Percentiles rank a stretch among this genome's conserved stretches.
These are phyloP conservation scores for Schrankia costaestrigalis DNA, from an alignment of 2,888 invertebrate species.

Conservation along the genomic window DNA sequence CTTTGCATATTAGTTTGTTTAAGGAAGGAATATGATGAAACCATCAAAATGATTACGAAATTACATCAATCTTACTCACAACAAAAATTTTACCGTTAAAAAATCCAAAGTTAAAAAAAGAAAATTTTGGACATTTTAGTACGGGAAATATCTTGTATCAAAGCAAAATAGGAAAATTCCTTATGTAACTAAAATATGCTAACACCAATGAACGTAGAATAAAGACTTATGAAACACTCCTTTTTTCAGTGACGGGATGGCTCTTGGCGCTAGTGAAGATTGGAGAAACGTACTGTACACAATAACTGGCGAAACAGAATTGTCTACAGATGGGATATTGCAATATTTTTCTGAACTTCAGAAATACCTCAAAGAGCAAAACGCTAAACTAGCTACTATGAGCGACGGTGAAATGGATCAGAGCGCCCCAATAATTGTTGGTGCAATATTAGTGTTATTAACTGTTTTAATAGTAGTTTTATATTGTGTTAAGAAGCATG, in stretches of 20 bases:
- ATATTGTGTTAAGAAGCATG: slow-evolving; percentile 66
- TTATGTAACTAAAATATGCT: no score
- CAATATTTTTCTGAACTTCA: slow-evolving; percentile 60
- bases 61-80: no score
- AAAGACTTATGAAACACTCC: neutral
- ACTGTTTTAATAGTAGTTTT: slow-evolving; percentile 58
- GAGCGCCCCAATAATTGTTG: slow-evolving; percentile 65
- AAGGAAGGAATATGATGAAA: neutral
- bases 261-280: slow-evolving; percentile 67
- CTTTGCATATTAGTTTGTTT: no score
- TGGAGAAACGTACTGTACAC: slow-evolving; percentile 65
- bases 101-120: no score
- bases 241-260: slow-evolving; percentile 65
- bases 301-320: slow-evolving; percentile 66
- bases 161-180: no score
- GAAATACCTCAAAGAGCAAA: slow-evolving; percentile 56
- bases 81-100: no score
- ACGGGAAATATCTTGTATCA: no score
- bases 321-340: slow-evolving; percentile 63
- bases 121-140: no score
- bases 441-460: slow-evolving; percentile 55
- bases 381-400: slow-evolving; percentile 39
- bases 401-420: slow-evolving; percentile 56
- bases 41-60: no score
- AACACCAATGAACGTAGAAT: no score